phyloP scores from a whole-genome alignment of 2,113 vertebrate genomes.

The Alces alces region DNA sequence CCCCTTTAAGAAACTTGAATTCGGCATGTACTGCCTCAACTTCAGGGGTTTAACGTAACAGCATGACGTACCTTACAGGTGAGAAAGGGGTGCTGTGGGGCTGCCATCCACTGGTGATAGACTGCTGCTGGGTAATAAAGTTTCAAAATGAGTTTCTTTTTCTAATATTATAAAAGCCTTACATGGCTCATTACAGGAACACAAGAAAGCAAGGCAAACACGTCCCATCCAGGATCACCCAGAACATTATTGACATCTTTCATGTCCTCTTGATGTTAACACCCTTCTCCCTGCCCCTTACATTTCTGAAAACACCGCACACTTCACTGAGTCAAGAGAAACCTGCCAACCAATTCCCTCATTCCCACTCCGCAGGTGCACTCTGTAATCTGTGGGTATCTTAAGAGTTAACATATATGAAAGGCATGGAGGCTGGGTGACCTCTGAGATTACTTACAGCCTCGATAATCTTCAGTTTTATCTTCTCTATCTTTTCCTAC shows the following conservation, averaged over 20 bases:
- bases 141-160: neutral
- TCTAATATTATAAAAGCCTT: neutral
- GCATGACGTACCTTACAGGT: neutral
- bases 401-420: neutral
- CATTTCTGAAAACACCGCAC: neutral
- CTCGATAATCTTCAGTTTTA: neutral
- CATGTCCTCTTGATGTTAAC: neutral
- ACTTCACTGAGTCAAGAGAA: neutral
- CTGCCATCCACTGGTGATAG: neutral
- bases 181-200: neutral
- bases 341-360: neutral
- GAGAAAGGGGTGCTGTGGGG: neutral
- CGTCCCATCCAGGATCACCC: neutral
- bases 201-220: neutral
- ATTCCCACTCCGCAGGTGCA: neutral
- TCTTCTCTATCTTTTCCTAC: neutral
- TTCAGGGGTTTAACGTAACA: neutral
- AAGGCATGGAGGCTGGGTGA: neutral
- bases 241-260: neutral
- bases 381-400: neutral
- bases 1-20: neutral
- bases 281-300: neutral
- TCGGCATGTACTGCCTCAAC: no score
- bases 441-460: neutral
- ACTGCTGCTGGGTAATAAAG: neutral